These are phyloP conservation scores for Hypocryptadius cinnamomeus DNA, from an alignment of 2,113 vertebrate genomes.

Conservation along the genomic window DNA sequence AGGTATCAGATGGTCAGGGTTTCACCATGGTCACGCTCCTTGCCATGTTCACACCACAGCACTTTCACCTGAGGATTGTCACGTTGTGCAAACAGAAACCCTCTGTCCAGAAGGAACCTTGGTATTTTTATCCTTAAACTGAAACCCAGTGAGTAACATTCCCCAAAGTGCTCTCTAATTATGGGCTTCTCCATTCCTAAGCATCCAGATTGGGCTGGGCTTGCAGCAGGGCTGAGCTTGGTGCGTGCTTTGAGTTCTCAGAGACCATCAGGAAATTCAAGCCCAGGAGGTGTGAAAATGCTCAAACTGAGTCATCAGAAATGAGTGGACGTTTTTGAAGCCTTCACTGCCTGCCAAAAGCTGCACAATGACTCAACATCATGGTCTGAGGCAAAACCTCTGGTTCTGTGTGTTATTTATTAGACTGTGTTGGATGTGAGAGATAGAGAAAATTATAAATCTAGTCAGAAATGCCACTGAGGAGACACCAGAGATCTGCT, in stretches of 20 bases:
- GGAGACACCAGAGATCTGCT: not conserved
- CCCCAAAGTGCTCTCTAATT: not conserved
- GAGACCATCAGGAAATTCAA: not conserved
- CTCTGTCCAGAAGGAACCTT: not conserved
- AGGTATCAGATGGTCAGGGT: not conserved
- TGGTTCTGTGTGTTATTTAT: not conserved
- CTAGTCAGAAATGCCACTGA: not conserved
- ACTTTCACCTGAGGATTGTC: not conserved
- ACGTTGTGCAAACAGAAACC: not conserved
- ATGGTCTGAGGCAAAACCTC: not conserved
- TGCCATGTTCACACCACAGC: not conserved
- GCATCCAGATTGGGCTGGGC: not conserved
- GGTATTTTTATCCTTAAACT: not conserved
- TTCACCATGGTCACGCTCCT: not conserved
- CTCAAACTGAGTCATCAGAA: conserved; percentile 1
- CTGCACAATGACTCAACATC: not conserved
- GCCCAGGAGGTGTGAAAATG: not conserved
- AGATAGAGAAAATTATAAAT: not conserved
- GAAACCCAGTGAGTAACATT: not conserved
- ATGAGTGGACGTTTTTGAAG: not conserved
- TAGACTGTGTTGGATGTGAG: not conserved
- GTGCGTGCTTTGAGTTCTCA: not conserved
- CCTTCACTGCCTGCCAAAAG: not conserved
- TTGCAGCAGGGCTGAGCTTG: not conserved
- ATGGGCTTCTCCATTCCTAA: not conserved